Evolutionary conservation across 2,797 vertebrate genomes (phyloP).

Genomic region (Rhabdomys pumilio): DNA sequence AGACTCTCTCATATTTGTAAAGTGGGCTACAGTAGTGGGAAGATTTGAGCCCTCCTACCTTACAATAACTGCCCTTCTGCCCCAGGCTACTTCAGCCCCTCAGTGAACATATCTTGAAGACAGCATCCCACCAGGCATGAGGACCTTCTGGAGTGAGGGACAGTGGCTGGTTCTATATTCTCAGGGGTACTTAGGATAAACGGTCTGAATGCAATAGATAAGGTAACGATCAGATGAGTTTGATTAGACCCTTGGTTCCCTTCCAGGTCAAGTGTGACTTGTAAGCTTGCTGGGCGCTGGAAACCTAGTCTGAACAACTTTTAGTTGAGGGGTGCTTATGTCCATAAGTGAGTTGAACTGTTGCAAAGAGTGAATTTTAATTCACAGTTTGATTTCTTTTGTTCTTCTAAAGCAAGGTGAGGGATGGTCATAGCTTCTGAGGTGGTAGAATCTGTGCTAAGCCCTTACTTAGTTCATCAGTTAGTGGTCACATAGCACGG

Average conservation of each 20-base stretch:
- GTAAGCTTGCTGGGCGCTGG: constrained; percentile 27
- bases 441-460: constrained; percentile 4
- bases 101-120: background rate
- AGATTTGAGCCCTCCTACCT: background rate
- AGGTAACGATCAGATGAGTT: background rate
- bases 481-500: background rate
- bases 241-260: constrained; percentile 41
- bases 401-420: background rate
- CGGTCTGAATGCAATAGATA: background rate
- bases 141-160: background rate
- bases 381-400: constrained; percentile 45
- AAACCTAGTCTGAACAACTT: background rate
- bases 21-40: background rate
- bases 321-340: constrained; percentile 17
- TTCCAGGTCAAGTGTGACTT: constrained; percentile 12
- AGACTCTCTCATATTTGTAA: background rate
- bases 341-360: background rate
- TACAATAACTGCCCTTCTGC: background rate
- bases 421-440: background rate
- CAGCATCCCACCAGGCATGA: background rate
- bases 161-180: background rate
- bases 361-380: constrained; percentile 48
- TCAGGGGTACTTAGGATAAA: too few species aligned
- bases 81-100: background rate
- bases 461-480: background rate